phyloP scores from a whole-genome alignment of 2,888 invertebrate species.

The Tupiocoris notatus region DNA sequence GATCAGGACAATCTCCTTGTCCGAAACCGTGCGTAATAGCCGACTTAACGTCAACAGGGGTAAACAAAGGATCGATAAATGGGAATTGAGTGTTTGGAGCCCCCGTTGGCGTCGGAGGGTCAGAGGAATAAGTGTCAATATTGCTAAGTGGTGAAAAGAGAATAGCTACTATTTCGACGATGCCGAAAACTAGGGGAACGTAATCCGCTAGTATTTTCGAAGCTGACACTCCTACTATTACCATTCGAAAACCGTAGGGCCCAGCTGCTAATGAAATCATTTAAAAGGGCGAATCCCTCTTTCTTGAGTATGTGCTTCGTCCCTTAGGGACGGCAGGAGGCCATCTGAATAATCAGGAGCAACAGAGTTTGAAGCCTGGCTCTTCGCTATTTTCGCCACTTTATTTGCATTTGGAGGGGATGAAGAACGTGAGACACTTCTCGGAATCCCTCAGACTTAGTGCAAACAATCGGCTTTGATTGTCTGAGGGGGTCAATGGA shows the following conservation, averaged over 20 bases:
- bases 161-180: not conserved
- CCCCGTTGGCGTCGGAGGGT: too few species aligned
- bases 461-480: conserved; percentile 14
- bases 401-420: conserved; percentile 26
- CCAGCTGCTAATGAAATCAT: conserved; percentile 50
- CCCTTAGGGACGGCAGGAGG: conserved; percentile 4
- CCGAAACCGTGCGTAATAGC: too few species aligned
- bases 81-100: too few species aligned
- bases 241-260: conserved; percentile 49
- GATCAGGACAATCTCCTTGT: too few species aligned
- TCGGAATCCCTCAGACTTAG: not conserved
- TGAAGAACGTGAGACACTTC: not conserved
- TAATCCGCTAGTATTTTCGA: conserved; percentile 2
- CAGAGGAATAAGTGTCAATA: conserved; percentile 34
- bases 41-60: too few species aligned
- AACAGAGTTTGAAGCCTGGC: conserved; percentile 28
- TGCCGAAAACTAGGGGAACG: not conserved
- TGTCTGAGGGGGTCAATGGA: too few species aligned
- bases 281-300: conserved; percentile 41
- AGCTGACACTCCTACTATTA: conserved; percentile 44
- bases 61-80: too few species aligned
- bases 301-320: conserved; percentile 5
- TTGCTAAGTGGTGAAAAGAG: conserved; percentile 58
- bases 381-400: conserved; percentile 8
- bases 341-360: conserved; percentile 31